These are phyloP conservation scores for Drosophila tripunctata DNA, from an alignment of 2,888 invertebrate species.

Conservation along the genomic window DNA sequence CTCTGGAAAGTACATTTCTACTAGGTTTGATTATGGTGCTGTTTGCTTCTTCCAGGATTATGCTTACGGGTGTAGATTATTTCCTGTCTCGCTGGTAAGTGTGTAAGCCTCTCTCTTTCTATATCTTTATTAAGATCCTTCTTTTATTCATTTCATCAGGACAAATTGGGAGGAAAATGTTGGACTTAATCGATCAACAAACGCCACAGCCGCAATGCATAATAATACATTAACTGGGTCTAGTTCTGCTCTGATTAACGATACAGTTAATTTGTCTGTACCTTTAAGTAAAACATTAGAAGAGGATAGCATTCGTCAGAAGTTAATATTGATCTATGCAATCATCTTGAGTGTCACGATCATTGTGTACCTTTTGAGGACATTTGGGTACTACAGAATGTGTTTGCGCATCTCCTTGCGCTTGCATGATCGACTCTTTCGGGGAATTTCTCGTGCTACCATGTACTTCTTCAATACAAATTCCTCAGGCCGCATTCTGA, in stretches of 20 bases:
- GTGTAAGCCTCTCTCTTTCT: neutral
- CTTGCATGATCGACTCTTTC: conserved; percentile 92
- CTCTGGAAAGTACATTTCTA: conserved; percentile 85
- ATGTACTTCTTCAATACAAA: conserved; percentile 93
- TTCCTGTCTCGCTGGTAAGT: conserved; percentile 90
- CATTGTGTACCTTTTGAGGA: conserved; percentile 86
- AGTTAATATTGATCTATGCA: conserved; percentile 80
- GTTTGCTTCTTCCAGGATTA: conserved; percentile 87
- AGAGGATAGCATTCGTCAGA: conserved; percentile 66
- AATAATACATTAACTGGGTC: conserved; percentile 25
- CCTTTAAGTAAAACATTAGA: conserved; percentile 12
- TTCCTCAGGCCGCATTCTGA: conserved; percentile 87
- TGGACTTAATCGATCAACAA: conserved; percentile 38
- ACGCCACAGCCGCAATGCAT: neutral
- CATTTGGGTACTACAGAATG: conserved; percentile 88
- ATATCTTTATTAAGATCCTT: neutral
- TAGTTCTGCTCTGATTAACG: conserved; percentile 21
- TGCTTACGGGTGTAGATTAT: conserved; percentile 89
- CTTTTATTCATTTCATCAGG: conserved; percentile 71
- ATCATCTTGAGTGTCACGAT: conserved; percentile 75
- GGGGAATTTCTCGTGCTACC: conserved; percentile 88
- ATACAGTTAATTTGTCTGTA: conserved; percentile 17
- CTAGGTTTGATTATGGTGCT: conserved; percentile 83
- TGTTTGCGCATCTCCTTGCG: conserved; percentile 90
- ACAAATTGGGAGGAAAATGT: conserved; percentile 84